Evolutionary conservation across 2,888 invertebrate species (phyloP), one percentile per base, ranked within the genome.

Genomic region (Nephrotoma guestfalica): DNA sequence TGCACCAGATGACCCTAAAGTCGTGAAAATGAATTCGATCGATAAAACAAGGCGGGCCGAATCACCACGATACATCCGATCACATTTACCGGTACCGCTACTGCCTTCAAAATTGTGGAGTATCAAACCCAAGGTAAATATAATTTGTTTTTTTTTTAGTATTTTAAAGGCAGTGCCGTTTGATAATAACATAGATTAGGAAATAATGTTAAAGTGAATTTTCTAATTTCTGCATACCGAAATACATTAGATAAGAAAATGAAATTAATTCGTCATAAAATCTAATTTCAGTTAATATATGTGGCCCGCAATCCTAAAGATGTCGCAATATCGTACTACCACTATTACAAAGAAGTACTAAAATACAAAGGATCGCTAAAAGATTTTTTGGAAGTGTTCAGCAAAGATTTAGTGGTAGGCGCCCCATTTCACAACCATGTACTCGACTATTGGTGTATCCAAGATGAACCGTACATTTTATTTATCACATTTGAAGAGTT

Each of bases 241-340:
- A 1, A 57, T 1, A 57, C 15, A 57, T 57, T 71, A 9, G 71
- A 71, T 71, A 71, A 71, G 71, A 3, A 30, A 30, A 30, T 9
- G 71, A 2, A 71, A 71, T 30, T 30, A 71, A 71, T 71, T 71
- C 4, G 71, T 71, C 71, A 71, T 71, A 9, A 71, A 43, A 43
- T 71, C 11, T 71, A 30, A 13, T 71, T 71, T 30, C 30, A 71
- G 96, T 94, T 97, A 40, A 94, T 98, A 88, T 98, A 98, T 91
- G 95, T 96, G 0, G 94, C 96, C 0, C 94, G 98, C 86, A 97
- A 98, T 91, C 97, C 98, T 0, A 97, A 97, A 91, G 98, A 98
- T 90, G 94, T 96, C 89, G 96, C 95, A 87, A 97, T 97, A 0
- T 98, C 98, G 0, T 97, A 95, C 90, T 98, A 95, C 90, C 95